phyloP scores from a whole-genome alignment of 2,797 vertebrate genomes.

The Glyptemys insculpta region DNA sequence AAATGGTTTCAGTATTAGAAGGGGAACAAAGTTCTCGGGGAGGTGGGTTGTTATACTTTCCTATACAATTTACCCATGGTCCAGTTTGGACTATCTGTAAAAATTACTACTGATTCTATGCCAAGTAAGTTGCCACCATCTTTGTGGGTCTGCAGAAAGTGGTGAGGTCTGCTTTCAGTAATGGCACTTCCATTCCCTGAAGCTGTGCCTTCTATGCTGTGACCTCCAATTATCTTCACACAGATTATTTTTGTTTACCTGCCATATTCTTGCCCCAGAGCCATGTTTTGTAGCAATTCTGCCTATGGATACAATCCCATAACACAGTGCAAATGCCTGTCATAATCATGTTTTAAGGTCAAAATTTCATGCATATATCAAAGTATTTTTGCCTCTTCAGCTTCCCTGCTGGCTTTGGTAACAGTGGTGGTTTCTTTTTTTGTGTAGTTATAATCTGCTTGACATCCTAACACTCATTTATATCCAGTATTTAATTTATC shows the following conservation, averaged over 20 bases:
- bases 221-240: conserved; percentile 42
- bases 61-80: background rate
- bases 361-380: conserved; percentile 46
- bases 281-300: conserved; percentile 16
- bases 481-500: background rate
- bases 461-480: background rate
- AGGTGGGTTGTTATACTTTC: background rate
- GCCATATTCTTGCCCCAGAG: conserved; percentile 40
- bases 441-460: background rate
- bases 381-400: conserved; percentile 3
- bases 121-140: conserved; percentile 26
- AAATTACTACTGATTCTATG: background rate
- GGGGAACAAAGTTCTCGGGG: background rate
- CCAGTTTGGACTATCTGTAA: background rate
- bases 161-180: background rate
- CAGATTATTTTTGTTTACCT: conserved; percentile 13
- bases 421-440: background rate
- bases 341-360: conserved; percentile 46
- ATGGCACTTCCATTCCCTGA: conserved; percentile 35
- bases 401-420: background rate
- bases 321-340: background rate
- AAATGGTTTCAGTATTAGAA: background rate
- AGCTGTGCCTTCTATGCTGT: background rate
- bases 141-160: conserved; percentile 1
- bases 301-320: conserved; percentile 39